Evolutionary conservation across 2,888 invertebrate genomes (phyloP), one percentile per base, ranked within the genome.

Genomic region (Cryptus viduatorius): DNA sequence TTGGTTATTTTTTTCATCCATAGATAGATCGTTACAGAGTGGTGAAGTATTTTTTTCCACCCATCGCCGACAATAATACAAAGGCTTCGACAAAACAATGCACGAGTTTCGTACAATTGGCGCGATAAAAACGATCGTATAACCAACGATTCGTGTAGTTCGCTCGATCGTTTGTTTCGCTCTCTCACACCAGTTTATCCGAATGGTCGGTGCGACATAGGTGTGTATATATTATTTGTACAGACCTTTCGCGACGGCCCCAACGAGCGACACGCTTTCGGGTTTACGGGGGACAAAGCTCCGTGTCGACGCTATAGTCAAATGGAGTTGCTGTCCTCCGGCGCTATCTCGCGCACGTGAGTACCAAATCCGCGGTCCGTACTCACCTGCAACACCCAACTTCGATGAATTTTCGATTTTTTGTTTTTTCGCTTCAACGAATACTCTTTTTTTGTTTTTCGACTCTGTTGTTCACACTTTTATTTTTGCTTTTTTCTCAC

Each of bases 41-140:
- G 56, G 24, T 56, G 19, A 19, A 56, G 56, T 56, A 56, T 56
- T 56, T 56, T 56, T 56, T 12, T 61, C 8, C 46, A 29, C 14
- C 61, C 59, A n/a, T 42, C 61, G 29, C 12, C 53, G 56, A 48
- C 46, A 79, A 84, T 86, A 78, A 85, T 84, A 88, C 89, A 90
- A 89, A 89, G 87, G 56, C 86, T 86, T 86, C 50, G 87, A 86
- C 19, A 53, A 89, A 88, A 90, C 89, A 90, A 91, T 90, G 87
- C 83, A 79, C 78, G 79, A 85, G 82, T 87, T 90, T 89, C 56
- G 56, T 86, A 90, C 90, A 88, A 90, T 89, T 90, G 90, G 86
- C 75, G 84, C 87, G 87, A 89, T 90, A 88, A 87, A 90, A 90
- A 90, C 89, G 88, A 87, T 82, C 84, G 71, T 78, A 85, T 77